phyloP scores from a whole-genome alignment of 2,113 vertebrate species.

The Sialia sialis region DNA sequence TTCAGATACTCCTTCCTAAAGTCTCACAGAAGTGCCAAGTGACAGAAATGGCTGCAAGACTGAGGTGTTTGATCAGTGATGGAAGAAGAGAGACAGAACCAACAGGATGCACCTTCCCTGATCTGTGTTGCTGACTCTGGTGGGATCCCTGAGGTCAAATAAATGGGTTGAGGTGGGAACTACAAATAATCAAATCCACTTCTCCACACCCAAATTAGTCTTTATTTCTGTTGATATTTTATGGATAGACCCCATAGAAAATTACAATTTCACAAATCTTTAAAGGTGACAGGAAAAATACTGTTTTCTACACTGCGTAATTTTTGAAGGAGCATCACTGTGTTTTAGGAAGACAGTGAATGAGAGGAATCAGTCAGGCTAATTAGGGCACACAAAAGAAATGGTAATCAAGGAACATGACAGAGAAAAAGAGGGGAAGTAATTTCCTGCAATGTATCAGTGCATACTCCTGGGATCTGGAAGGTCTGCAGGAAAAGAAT shows the following conservation, averaged over 20 bases:
- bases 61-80: neutral
- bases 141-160: neutral
- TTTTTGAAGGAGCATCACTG: neutral
- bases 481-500: neutral
- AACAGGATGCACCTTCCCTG: neutral
- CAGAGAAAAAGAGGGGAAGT: neutral
- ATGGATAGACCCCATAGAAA: neutral
- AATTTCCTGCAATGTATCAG: neutral
- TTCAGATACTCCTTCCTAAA: neutral
- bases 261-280: neutral
- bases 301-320: neutral
- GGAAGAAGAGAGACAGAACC: neutral
- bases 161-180: neutral
- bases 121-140: neutral
- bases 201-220: neutral
- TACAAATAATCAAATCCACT: neutral
- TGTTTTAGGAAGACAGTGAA: neutral
- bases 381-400: slow-evolving; percentile 4
- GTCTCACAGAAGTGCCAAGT: neutral
- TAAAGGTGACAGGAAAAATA: neutral
- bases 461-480: neutral
- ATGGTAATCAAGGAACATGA: neutral
- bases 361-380: neutral
- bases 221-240: neutral
- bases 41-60: neutral